Percentiles rank a stretch among this genome's conserved stretches.
Conservation (phyloP, 2,113 vertebrate genomes). For the Orientallactaga bullata region DNA sequence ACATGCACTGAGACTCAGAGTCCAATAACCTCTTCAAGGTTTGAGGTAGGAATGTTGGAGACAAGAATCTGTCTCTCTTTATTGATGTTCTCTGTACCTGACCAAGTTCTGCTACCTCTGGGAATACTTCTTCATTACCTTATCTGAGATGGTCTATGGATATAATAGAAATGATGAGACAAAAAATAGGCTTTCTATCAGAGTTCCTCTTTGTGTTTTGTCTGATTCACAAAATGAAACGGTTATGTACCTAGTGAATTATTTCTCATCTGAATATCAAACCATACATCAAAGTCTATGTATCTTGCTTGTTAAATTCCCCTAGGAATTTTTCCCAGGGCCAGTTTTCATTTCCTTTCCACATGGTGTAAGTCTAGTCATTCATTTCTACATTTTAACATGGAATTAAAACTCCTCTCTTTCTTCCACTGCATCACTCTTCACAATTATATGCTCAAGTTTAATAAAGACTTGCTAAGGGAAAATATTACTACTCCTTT, state of each 20-base stretch:
- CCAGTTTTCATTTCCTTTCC: background rate
- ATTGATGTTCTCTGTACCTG: background rate
- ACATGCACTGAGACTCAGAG: background rate
- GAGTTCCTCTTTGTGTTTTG: background rate
- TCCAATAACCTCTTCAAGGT: background rate
- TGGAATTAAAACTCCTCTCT: background rate
- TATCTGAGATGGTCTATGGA: background rate
- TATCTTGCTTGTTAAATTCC: background rate
- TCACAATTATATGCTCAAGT: background rate
- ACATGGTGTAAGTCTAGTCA: background rate
- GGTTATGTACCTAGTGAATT: background rate
- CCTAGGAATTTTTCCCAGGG: background rate
- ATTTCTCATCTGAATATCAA: background rate
- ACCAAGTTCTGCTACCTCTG: background rate
- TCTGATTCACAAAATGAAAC: background rate
- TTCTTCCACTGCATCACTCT: background rate
- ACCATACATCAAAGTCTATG: background rate
- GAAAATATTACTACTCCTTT: background rate
- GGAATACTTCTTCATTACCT: rapidly evolving
- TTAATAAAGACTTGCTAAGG: background rate
- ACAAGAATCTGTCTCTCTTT: background rate
- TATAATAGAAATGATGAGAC: background rate
- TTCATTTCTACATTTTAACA: background rate
- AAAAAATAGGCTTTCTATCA: background rate
- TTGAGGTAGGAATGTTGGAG: background rate